Evolutionary conservation across 2,797 vertebrate genomes (phyloP), one percentile per base, ranked within the genome.

Genomic region (Trichosurus vulpecula): DNA sequence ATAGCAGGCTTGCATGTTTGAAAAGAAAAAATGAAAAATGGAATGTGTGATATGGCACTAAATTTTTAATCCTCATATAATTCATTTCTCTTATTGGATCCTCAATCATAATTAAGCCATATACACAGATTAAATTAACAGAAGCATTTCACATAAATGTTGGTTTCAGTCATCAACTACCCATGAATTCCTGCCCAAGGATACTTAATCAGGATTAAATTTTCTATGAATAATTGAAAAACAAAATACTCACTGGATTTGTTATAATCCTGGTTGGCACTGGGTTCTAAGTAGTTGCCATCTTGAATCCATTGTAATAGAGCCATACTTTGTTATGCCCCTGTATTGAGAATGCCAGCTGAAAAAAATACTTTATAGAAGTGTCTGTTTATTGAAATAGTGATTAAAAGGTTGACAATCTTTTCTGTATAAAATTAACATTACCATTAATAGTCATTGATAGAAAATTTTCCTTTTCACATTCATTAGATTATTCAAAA

Each of bases 211-310:
- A 99, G 99, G 98, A 99, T 99, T 99, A 99, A 98, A 99, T 99
- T 99, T 99, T 98, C 98, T 98, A 98, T 99, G 99, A 99, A 99
- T 99, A 99, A 99, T 99, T 99, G 99, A 99, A 98, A 99, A 99
- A 99, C 98, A 99, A 99, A 99, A 99, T 99, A 98, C 98, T 99
- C 98, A 97, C 98, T 98, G 98, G 98, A 99, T 99, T 98, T 99
- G 98, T 98, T 98, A 98, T 99, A 99, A 99, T 99, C 98, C 98
- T 31, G 98, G 98, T 98, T 99, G 99, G 98, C 98, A 98, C 97
- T 98, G 98, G 98, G 97, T 98, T 98, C 98, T 99, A 98, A 98
- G 98, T 98, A 98, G 98, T 98, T 99, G 98, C 98, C 98, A 98
- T 98, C 97, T 98, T 98, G 98, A 98, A 98, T 98, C 98, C 98